Conservation (phyloP, 1,140 invertebrate species). For the Drosophila willistoni region DNA sequence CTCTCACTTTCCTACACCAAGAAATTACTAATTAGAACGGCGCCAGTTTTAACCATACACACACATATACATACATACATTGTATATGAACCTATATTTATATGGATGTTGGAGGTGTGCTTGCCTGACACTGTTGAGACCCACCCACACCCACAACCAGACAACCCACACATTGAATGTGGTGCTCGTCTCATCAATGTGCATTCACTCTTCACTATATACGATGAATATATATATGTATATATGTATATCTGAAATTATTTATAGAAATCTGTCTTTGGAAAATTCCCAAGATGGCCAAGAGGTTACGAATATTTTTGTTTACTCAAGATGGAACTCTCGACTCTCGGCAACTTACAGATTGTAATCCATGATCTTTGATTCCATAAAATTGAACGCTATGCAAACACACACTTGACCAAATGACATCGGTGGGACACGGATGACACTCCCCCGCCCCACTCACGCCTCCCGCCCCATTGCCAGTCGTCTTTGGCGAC, state of each 20-base stretch:
- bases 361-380: too few relatives aligned
- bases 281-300: background rate
- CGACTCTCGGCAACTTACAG: too few relatives aligned
- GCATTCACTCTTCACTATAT: slow-evolving; percentile 7
- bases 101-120: slow-evolving; percentile 5
- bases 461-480: background rate
- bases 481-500: slow-evolving; percentile 40
- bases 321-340: background rate
- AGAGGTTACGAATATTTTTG: background rate
- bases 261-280: slow-evolving; percentile 9
- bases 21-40: slow-evolving; percentile 13
- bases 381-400: slow-evolving; percentile 21
- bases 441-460: background rate
- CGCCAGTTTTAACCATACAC: slow-evolving; percentile 5
- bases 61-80: background rate
- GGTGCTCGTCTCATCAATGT: background rate
- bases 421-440: slow-evolving; percentile 30
- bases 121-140: background rate
- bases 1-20: background rate
- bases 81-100: background rate
- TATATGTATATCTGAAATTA: background rate
- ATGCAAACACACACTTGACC: slow-evolving; percentile 47
- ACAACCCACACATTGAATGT: background rate
- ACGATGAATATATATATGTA: background rate
- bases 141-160: too few relatives aligned